These are phyloP conservation scores for Phylloscopus trochiloides DNA, from an alignment of 2,113 vertebrate genomes.

Conservation along the genomic window DNA sequence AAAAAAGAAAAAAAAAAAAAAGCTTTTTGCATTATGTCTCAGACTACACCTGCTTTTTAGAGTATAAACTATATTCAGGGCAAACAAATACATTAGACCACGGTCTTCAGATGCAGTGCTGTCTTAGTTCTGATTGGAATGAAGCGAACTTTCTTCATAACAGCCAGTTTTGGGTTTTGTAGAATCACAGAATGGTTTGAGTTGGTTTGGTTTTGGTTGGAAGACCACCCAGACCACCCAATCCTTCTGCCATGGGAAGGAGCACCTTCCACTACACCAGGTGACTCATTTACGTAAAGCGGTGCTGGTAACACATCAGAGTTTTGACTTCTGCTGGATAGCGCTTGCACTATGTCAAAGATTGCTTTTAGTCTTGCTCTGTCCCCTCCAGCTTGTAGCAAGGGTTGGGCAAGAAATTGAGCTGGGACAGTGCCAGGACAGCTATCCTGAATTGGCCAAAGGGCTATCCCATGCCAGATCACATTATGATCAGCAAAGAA, in stretches of 20 bases:
- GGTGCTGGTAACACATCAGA: neutral
- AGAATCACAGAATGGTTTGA: neutral
- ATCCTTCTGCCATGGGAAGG: neutral
- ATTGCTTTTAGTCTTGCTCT: neutral
- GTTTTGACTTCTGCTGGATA: neutral
- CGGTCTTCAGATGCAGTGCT: neutral
- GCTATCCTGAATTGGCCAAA: neutral
- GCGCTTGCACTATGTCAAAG: neutral
- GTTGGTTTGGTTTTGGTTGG: neutral
- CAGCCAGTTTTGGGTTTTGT: rapidly evolving
- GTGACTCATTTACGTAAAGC: neutral
- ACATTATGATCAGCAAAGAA: neutral
- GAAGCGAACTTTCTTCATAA: neutral
- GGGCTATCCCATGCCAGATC: neutral
- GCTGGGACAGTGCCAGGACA: neutral
- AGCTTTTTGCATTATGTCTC: neutral
- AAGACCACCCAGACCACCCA: neutral
- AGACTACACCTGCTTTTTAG: neutral
- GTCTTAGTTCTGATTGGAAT: neutral
- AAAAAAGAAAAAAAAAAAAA: too few species aligned
- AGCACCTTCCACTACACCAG: neutral
- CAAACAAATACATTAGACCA: neutral
- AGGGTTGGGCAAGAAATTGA: neutral
- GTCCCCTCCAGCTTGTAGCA: neutral
- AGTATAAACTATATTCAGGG: neutral